Conservation (phyloP, 2,888 invertebrate genomes). For the Alloscopus bannaensis region DNA sequence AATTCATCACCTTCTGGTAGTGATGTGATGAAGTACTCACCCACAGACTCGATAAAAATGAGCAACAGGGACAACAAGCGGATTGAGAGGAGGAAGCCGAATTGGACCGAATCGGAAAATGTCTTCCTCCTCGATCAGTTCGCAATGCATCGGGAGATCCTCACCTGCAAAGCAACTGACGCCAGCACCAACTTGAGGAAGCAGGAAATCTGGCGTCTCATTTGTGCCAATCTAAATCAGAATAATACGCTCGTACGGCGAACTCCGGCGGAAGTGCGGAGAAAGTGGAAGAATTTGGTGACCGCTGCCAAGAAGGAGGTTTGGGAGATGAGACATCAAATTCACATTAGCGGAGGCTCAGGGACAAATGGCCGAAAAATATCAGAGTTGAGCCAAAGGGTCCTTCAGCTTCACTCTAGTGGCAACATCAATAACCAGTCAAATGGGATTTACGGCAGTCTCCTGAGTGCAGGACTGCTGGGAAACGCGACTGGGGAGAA, state of each 20-base stretch:
- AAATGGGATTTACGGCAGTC: constrained; percentile 62
- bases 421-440: constrained; percentile 63
- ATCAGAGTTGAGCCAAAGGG: constrained; percentile 72
- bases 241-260: constrained; percentile 72
- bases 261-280: constrained; percentile 73
- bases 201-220: constrained; percentile 73
- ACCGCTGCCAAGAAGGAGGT: constrained; percentile 73
- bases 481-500: constrained; percentile 62
- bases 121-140: constrained; percentile 73
- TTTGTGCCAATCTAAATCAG: constrained; percentile 72
- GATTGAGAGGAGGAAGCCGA: constrained; percentile 61
- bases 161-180: constrained; percentile 73
- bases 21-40: constrained; percentile 68
- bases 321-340: constrained; percentile 73
- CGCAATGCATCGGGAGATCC: constrained; percentile 71
- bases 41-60: constrained; percentile 68
- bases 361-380: constrained; percentile 70
- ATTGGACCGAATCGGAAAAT: constrained; percentile 71
- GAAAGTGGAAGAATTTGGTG: constrained; percentile 73
- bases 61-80: constrained; percentile 65
- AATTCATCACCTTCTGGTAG: constrained; percentile 62
- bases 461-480: constrained; percentile 60
- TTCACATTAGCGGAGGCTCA: constrained; percentile 65
- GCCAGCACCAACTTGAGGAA: constrained; percentile 72
- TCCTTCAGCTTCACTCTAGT: constrained; percentile 72